phyloP scores from a whole-genome alignment of 2,113 vertebrate species.

The Zosterops japonicus region DNA sequence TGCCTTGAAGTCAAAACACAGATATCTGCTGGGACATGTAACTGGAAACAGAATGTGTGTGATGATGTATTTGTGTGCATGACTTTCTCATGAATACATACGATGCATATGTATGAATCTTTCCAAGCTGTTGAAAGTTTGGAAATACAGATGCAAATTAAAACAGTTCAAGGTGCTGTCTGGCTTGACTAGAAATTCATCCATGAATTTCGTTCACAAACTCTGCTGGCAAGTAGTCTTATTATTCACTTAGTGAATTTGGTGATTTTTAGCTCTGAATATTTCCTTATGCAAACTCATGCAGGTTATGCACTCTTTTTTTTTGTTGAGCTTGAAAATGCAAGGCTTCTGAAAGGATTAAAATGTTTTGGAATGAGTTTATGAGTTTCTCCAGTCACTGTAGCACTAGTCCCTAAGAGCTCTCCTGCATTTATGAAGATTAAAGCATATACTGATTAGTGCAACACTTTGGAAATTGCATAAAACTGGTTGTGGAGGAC shows the following conservation, averaged over 20 bases:
- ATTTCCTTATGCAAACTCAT: neutral
- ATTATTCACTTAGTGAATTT: neutral
- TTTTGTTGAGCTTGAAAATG: neutral
- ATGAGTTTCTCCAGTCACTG: neutral
- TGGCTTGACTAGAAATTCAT: neutral
- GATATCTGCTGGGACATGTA: neutral
- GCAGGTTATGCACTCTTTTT: neutral
- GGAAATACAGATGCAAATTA: neutral
- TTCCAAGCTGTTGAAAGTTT: neutral
- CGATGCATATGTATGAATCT: neutral
- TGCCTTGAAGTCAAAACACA: neutral
- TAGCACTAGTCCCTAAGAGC: neutral
- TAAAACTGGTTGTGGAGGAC: constrained; percentile 27
- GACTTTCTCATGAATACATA: neutral
- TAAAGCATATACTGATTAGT: constrained; percentile 36
- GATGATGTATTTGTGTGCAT: neutral
- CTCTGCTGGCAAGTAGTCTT: neutral
- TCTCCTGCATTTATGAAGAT: constrained; percentile 36
- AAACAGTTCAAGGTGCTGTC: neutral
- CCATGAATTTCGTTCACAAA: neutral
- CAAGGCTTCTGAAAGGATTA: neutral
- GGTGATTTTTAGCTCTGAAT: neutral
- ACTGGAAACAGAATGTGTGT: neutral
- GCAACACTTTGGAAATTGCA: neutral
- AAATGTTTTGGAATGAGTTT: neutral